Evolutionary conservation across 2,113 vertebrate genomes (phyloP), one percentile per base, ranked within the genome.

Genomic region (Lycaon pictus): DNA sequence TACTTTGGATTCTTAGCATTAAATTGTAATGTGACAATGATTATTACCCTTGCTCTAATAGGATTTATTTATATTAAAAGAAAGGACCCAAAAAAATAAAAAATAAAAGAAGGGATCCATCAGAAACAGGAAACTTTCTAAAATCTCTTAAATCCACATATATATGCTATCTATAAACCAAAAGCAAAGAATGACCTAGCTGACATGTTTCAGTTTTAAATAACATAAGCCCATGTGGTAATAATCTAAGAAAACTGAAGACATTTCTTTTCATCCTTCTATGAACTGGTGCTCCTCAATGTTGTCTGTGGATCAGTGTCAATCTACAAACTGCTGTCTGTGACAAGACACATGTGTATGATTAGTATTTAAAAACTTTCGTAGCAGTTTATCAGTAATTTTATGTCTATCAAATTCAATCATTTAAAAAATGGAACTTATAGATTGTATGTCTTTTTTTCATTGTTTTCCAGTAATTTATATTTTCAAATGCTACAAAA

Each of bases 121-220:
- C 86, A 93, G 51, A 79, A 96, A 56, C 13, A 86, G 53, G 58
- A 77, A 71, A 71, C 81, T 93, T 80, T 88, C 65, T 82, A 83
- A 81, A 95, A 93, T 53, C 35, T 93, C 43, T 91, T 76, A 91
- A 97, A 93, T 88, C 32, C 37, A 77, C 20, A 96, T 16, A 81
- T 1, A 81, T 20, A 55, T 19, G 69, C 29, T 90, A 79, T 25
- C 19, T 77, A 53, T 82, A 95, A 93, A 29, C n/a, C 53, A 76
- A 87, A 82, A 92, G 55, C 25, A 93, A 79, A 93, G 80, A 84
- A 80, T 1, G 1, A 80, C 43, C 48, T 65, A 94, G 58, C 11
- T 92, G 55, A 94, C 71, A 82, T 32, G 19, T 92, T 95, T 83
- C 10, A 2, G 2, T 95, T 96, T 95, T 92, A 79, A 94, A 85